A percentile compares a stretch with the other conserved stretches of the same genome.
phyloP scores from a whole-genome alignment of 2,113 vertebrate species.

The Capreolus pygargus region DNA sequence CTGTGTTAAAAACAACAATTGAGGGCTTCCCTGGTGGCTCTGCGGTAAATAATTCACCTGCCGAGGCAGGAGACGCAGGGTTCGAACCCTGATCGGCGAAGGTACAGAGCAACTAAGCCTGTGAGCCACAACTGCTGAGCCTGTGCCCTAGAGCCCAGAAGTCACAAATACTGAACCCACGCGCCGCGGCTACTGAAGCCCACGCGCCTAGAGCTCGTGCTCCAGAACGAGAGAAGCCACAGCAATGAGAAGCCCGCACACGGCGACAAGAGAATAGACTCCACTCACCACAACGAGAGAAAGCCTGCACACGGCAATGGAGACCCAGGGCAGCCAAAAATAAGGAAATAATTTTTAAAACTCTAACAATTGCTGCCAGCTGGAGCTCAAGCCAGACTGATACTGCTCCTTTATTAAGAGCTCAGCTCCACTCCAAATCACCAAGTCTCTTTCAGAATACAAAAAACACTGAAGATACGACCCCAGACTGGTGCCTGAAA shows the following conservation, averaged over 20 bases:
- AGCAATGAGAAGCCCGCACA: background rate
- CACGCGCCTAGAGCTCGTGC: background rate
- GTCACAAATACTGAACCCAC: background rate
- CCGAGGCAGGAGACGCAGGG: background rate
- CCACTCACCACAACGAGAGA: background rate
- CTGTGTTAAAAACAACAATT: background rate
- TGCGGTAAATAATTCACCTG: background rate
- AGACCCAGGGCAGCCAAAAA: background rate
- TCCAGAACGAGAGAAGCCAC: background rate
- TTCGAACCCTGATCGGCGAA: background rate
- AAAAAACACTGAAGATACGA: background rate
- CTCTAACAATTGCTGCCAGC: background rate
- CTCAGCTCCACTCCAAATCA: background rate
- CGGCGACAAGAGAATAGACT: background rate
- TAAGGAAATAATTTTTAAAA: background rate
- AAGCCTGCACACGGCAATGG: background rate
- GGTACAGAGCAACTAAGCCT: background rate
- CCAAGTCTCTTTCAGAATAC: background rate
- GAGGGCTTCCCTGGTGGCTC: background rate
- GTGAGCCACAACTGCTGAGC: fast-evolving
- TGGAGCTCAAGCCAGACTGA: background rate
- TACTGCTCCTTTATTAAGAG: background rate
- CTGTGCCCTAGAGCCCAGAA: background rate
- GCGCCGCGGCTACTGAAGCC: fast-evolving
- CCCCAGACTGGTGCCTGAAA: background rate